Base-by-base conservation (phyloP, 2,113 vertebrate genomes). In the Gymnogyps californianus region DNA sequence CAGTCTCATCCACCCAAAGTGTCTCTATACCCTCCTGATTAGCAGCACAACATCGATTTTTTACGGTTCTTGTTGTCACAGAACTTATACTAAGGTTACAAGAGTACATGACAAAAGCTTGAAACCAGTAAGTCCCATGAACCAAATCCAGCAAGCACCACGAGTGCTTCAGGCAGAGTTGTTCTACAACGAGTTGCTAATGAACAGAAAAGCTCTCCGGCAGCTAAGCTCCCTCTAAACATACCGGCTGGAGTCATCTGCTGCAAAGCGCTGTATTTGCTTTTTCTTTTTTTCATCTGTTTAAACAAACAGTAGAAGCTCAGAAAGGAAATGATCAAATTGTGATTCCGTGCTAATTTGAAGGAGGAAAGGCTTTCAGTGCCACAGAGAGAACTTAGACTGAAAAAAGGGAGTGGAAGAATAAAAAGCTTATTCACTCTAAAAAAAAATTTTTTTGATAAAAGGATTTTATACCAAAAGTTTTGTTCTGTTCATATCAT, bases 281-380 rank as follows among this genome's bases (percentile, higher is more conserved):
- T 93, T 71, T 64, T 88, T 62, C 24, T 51, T 82, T 58, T 83
- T 84, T 40, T 51, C 69, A 87, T 82, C 83, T 78, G 74, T 78
- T 96, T 90, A 74, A 91, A 91, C 36, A 77, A 86, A 69, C 13
- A 89, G 66, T n/a, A 66, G 42, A 94, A 78, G 24, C 54, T 87
- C 69, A 66, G 77, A 96, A 90, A 96, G 80, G 69, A 95, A 87
- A 96, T 67, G 5, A 92, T 74, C 66, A 87, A 78, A 83, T 32
- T 72, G 71, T 38, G 54, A 90, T 54, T 95, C 46, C 1, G 16
- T 47, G 47, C 55, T 89, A 67, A 92, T 71, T 29, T 88, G 36
- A 72, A 83, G 36, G 59, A 93, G 54, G 36, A 91, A 87, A 84
- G 34, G 34, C 49, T 58, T 88, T 65, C 83, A 83, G 49, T 54